phyloP scores from a whole-genome alignment of 2,797 vertebrate species.

The Sternarchorhynchus goeldii region DNA sequence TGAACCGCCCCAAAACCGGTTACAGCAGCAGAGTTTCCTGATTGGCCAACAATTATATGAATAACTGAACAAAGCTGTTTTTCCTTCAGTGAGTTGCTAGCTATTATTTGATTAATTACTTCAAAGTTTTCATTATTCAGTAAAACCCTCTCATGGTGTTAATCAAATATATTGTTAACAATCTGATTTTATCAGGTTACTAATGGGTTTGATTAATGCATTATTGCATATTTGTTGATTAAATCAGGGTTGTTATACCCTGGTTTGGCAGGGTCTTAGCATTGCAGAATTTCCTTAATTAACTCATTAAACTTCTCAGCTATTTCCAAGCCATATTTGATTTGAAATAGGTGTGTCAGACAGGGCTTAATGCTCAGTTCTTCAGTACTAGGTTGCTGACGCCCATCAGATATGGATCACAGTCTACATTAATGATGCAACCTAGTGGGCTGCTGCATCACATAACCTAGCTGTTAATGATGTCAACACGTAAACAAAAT shows the following conservation, averaged over 20 bases:
- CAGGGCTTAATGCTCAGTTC: neutral
- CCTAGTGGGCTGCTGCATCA: neutral
- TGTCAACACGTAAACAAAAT: no score
- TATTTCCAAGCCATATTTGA: neutral
- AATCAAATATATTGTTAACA: neutral
- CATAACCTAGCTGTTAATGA: neutral
- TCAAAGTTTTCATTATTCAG: neutral
- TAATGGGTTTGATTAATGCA: neutral
- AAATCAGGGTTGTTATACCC: neutral
- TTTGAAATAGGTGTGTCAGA: neutral
- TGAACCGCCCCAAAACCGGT: constrained; percentile 23
- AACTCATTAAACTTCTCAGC: neutral
- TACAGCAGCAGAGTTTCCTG: constrained; percentile 9
- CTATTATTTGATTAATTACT: constrained; percentile 7
- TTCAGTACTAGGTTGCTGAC: neutral
- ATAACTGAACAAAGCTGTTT: constrained; percentile 7
- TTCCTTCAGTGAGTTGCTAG: neutral
- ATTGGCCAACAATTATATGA: constrained; percentile 14
- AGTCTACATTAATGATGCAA: neutral
- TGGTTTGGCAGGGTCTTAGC: neutral
- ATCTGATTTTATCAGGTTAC: neutral
- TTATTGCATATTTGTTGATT: neutral
- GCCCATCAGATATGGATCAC: neutral
- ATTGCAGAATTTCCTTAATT: neutral
- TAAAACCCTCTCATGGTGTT: neutral